Base-by-base conservation (phyloP, 1,140 invertebrate species). In the Pantala flavescens region DNA sequence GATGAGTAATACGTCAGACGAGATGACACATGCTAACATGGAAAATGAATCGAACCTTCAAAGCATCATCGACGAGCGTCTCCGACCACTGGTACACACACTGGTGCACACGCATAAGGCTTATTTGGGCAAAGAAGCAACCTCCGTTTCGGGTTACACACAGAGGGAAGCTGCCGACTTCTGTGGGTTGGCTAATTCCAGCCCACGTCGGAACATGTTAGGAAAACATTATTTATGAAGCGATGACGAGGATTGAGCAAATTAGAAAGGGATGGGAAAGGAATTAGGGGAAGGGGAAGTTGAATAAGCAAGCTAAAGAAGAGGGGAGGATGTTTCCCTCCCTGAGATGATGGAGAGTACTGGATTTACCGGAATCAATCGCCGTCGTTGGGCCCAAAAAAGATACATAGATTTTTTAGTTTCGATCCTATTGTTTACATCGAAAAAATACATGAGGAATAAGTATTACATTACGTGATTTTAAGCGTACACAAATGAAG, bases 191-290 rank as follows among this genome's bases (percentile, higher is more conserved):
- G n/a, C 49, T 16, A 21, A 63, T 19, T 16, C 49, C 49, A 63
- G n/a, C 49, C 28, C 16, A 63, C 49, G 49, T 63, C 49, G n/a
- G 49, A 21, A 63, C 49, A 63, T 63, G 49, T 63, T 63, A 63
- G 49, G 49, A 63, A 63, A 63, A 63, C 49, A 63, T 21, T 63
- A 21, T 63, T 63, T 63, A 63, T 63, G 49, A 16, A 63, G 49
- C 49, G 49, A 63, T 63, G 49, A 63, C 49, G 49, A 63, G 49
- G 49, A 63, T 63, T 63, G 49, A 63, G 49, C 49, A 63, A 63
- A 63, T 63, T 63, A 63, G 49, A 63, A 63, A 63, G 49, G n/a
- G 49, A 63, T 63, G 14, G 49, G 49, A 16, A 63, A 36, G 28
- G 28, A 36, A 36, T 36, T 36, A 36, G 28, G 49, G n/a, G 49